Percentiles rank a stretch among this genome's conserved stretches.
Evolutionary conservation across 2,888 invertebrate genomes (phyloP).

Genomic region (Andrena camellia): DNA sequence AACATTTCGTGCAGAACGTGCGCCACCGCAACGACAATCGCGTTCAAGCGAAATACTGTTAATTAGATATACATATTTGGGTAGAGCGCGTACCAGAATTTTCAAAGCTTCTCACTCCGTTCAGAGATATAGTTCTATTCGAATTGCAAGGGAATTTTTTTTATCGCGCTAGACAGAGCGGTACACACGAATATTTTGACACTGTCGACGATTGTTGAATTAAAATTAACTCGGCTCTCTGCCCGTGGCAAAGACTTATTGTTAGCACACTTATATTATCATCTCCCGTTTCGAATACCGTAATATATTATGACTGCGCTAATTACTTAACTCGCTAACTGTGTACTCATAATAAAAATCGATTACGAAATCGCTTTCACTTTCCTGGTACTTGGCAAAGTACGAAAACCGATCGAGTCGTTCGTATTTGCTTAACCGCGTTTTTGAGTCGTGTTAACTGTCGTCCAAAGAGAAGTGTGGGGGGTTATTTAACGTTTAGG

Average conservation of each 20-base stretch:
- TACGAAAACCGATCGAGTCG: conserved; percentile 4
- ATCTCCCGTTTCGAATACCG: not conserved
- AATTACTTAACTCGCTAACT: not conserved
- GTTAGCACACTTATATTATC: not conserved
- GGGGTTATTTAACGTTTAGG: not conserved
- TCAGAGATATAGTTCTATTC: not conserved
- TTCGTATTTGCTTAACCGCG: conserved; percentile 1
- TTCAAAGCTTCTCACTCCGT: not conserved
- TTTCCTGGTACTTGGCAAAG: not conserved
- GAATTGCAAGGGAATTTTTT: too few species aligned
- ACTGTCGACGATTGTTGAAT: not conserved
- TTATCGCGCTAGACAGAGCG: too few species aligned
- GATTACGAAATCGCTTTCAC: conserved; percentile 15
- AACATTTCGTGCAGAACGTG: too few species aligned
- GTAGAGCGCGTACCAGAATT: not conserved
- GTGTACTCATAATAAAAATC: conserved; percentile 5
- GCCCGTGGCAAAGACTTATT: not conserved
- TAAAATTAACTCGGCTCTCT: not conserved
- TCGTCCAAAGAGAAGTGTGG: not conserved
- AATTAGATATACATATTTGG: not conserved
- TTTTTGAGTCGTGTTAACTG: not conserved
- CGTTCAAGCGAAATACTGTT: not conserved
- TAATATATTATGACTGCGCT: not conserved
- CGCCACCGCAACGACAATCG: not conserved
- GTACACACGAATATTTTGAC: too few species aligned